Conservation (phyloP, 2,113 vertebrate genomes). For the Murina feae region DNA sequence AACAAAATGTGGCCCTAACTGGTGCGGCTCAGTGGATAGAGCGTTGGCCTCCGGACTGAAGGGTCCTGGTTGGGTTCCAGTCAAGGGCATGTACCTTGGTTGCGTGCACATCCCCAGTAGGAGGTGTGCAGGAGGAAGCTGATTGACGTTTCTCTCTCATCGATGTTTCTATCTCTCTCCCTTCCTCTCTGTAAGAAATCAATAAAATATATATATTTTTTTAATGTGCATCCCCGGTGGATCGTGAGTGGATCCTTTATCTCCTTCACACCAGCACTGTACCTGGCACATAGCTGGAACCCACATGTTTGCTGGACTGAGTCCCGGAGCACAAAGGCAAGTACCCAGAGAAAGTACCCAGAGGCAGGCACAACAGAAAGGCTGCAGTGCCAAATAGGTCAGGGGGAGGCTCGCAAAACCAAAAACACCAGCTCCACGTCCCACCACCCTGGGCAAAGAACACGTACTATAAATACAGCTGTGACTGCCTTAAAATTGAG, state of each 20-base stretch:
- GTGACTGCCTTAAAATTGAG: neutral
- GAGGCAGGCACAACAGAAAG: neutral
- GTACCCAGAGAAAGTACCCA: neutral
- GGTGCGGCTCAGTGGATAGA: too few relatives aligned
- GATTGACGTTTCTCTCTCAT: too few relatives aligned
- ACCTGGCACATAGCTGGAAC: neutral
- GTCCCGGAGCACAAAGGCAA: neutral
- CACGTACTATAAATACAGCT: neutral
- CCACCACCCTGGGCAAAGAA: neutral
- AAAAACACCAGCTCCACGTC: neutral
- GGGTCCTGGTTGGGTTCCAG: too few relatives aligned
- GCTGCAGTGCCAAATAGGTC: neutral
- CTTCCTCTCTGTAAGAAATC: too few relatives aligned
- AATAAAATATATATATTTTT: too few relatives aligned
- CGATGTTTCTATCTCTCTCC: too few relatives aligned
- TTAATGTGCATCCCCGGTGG: too few relatives aligned
- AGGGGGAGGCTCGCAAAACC: neutral
- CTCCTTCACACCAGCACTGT: neutral
- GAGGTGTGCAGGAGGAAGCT: too few relatives aligned
- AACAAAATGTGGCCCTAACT: too few relatives aligned
- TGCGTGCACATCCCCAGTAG: too few relatives aligned
- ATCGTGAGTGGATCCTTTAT: neutral
- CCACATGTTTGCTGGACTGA: neutral
- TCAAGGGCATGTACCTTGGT: too few relatives aligned
- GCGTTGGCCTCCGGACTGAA: too few relatives aligned